Conservation (phyloP, 2,888 invertebrate species). For the Aethes cnicana region DNA sequence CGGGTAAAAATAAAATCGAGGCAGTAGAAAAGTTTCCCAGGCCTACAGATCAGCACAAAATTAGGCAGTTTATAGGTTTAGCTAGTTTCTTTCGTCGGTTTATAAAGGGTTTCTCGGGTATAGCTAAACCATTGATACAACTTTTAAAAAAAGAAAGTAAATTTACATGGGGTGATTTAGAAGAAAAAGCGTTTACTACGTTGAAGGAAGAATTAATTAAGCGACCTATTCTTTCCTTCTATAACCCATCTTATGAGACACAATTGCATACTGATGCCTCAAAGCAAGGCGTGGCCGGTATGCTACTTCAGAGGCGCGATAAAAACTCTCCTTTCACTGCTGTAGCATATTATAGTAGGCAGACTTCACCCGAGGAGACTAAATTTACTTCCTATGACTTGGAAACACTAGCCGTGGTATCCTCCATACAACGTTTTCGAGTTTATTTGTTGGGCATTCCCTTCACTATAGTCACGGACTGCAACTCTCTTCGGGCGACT, state of each 20-base stretch:
- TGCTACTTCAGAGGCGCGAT: slow-evolving; percentile 1
- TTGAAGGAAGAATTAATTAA: slow-evolving; percentile 6
- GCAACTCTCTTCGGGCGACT: slow-evolving; percentile 42
- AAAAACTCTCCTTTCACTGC: background rate
- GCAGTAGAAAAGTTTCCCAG: slow-evolving; percentile 20
- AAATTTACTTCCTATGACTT: slow-evolving; percentile 37
- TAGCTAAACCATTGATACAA: slow-evolving; percentile 6
- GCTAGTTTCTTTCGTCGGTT: slow-evolving; percentile 28
- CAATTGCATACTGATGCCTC: slow-evolving; percentile 16
- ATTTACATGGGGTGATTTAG: slow-evolving; percentile 1
- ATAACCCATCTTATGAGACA: slow-evolving; percentile 1
- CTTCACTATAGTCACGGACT: slow-evolving; percentile 41
- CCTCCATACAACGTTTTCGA: slow-evolving; percentile 36
- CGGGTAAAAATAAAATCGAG: slow-evolving; percentile 22
- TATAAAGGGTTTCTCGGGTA: slow-evolving; percentile 21
- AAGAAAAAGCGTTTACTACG: slow-evolving; percentile 14
- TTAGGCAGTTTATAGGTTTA: slow-evolving; percentile 23
- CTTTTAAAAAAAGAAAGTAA: background rate
- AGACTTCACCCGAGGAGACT: background rate
- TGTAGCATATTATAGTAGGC: slow-evolving; percentile 2
- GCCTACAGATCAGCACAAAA: slow-evolving; percentile 19
- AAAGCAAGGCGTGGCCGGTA: slow-evolving; percentile 9
- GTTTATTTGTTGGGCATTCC: slow-evolving; percentile 38
- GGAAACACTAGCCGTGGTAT: slow-evolving; percentile 38
- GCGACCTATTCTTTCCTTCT: slow-evolving; percentile 2